phyloP scores from a whole-genome alignment of 2,888 invertebrate genomes.

The Ptilodon capucinus region DNA sequence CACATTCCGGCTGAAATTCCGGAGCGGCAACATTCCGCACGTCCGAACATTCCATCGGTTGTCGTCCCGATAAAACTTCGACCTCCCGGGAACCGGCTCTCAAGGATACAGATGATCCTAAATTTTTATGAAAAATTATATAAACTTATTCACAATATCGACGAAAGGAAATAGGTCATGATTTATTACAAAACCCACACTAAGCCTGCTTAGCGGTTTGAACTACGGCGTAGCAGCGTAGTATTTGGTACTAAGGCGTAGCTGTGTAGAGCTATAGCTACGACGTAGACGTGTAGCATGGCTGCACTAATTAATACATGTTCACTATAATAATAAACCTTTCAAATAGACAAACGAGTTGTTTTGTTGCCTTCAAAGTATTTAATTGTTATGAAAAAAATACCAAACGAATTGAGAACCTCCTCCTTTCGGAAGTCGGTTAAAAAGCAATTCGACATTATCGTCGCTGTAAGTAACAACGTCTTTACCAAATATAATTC shows the following conservation, averaged over 20 bases:
- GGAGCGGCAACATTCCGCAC: not conserved
- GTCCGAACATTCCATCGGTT: not conserved
- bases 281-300: not conserved
- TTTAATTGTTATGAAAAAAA: too few relatives aligned
- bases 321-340: too few relatives aligned
- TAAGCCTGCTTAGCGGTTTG: not conserved
- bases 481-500: too few relatives aligned
- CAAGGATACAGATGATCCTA: conserved; percentile 17
- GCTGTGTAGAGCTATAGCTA: conserved; percentile 25
- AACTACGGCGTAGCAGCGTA: conserved; percentile 6
- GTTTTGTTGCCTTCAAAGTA: too few relatives aligned
- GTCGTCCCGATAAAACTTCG: conserved; percentile 13
- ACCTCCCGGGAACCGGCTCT: conserved; percentile 11
- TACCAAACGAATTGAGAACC: too few relatives aligned
- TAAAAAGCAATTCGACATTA: too few relatives aligned
- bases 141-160: conserved; percentile 27
- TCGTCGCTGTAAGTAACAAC: too few relatives aligned
- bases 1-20: not conserved
- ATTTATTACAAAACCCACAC: not conserved
- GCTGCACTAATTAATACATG: not conserved
- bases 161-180: conserved; percentile 21
- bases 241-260: not conserved
- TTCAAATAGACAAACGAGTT: too few relatives aligned
- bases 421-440: too few relatives aligned
- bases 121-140: conserved; percentile 33